These are phyloP conservation scores for Halcyon malimbica DNA, from an alignment of 2,113 vertebrate genomes.

Conservation along the genomic window DNA sequence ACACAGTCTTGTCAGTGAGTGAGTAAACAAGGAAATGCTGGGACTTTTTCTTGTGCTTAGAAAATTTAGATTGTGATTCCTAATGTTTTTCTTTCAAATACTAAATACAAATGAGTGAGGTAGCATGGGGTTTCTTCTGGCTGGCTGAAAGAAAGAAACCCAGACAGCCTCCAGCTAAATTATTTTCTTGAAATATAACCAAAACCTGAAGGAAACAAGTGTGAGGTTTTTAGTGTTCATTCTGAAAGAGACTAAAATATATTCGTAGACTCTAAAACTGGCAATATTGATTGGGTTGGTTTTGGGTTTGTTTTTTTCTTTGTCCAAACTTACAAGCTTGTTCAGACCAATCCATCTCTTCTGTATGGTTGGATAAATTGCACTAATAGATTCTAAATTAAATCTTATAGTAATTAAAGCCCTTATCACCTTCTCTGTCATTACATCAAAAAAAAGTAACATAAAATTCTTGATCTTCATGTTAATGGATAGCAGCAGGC, in stretches of 20 bases:
- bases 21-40: not conserved
- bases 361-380: conserved; percentile 15
- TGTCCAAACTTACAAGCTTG: not conserved
- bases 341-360: not conserved
- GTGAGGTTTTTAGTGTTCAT: not conserved
- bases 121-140: not conserved
- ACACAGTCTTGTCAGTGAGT: not conserved
- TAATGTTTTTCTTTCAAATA: not conserved
- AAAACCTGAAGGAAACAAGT: not conserved
- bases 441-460: not conserved
- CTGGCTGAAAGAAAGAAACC: not conserved
- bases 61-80: not conserved
- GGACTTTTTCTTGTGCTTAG: not conserved
- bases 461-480: not conserved
- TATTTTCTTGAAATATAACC: not conserved
- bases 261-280: not conserved
- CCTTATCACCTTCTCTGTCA: conserved; percentile 44
- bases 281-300: not conserved
- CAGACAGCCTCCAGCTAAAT: not conserved
- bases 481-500: conserved; percentile 36
- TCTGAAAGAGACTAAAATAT: not conserved
- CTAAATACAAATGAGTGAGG: not conserved
- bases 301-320: not conserved
- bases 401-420: conserved; percentile 52
- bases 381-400: conserved; percentile 44